Conservation (phyloP, 2,113 vertebrate genomes). For the Crotalus tigris region DNA sequence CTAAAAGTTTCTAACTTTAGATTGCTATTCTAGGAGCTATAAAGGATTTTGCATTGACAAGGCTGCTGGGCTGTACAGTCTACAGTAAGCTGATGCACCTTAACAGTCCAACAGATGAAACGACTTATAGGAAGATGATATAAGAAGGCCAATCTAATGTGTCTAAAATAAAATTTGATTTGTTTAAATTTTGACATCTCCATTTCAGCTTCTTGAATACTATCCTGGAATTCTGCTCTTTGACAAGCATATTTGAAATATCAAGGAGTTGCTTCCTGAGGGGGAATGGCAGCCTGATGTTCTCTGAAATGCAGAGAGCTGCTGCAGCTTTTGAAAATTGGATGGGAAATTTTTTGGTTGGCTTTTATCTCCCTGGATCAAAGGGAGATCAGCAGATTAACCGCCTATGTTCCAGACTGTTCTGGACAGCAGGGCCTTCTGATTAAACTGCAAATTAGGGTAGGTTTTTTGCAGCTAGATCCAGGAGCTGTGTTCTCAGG, state of each 20-base stretch:
- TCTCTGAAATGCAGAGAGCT: background rate
- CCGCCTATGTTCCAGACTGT: background rate
- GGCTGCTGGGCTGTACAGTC: background rate
- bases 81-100: background rate
- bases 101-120: background rate
- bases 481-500: background rate
- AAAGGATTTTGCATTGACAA: background rate
- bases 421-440: background rate
- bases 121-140: background rate
- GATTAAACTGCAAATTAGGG: background rate
- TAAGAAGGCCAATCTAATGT: constrained; percentile 3
- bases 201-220: constrained; percentile 1
- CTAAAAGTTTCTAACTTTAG: background rate
- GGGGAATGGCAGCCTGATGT: background rate
- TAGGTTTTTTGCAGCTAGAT: background rate
- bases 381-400: background rate
- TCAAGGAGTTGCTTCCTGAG: background rate
- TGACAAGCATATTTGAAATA: background rate
- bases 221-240: background rate
- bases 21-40: background rate
- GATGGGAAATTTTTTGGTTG: background rate
- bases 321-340: background rate
- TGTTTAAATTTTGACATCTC: background rate
- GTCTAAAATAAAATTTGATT: constrained; percentile 21
- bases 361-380: background rate